Conservation (phyloP, 2,113 vertebrate genomes). For the Vicugna pacos region DNA sequence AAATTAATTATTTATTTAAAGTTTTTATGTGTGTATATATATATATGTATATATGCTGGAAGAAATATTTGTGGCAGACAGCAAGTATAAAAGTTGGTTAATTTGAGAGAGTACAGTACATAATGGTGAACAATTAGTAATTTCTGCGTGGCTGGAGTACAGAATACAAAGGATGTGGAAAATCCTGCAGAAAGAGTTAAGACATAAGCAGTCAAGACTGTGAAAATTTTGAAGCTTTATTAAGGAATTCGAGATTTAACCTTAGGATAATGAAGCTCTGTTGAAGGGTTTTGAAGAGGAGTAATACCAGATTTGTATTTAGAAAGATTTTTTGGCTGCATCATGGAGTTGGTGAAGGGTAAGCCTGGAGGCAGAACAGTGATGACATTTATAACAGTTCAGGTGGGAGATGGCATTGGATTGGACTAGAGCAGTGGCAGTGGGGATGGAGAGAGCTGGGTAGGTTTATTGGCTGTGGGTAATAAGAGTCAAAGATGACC, state of each 20-base stretch:
- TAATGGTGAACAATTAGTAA: neutral
- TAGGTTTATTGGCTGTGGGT: neutral
- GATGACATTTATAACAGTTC: neutral
- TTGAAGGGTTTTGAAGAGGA: neutral
- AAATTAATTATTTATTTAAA: too few species aligned
- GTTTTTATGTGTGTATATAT: too few species aligned
- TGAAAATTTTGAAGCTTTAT: neutral
- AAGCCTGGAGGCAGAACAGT: neutral
- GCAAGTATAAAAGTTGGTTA: neutral
- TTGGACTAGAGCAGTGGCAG: neutral
- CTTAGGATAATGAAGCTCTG: neutral
- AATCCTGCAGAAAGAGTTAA: neutral
- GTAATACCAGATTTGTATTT: neutral
- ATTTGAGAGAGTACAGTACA: neutral
- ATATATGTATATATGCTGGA: neutral
- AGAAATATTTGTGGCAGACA: neutral
- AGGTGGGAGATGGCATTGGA: neutral
- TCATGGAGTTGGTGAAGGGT: neutral
- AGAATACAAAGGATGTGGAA: neutral
- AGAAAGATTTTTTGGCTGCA: constrained; percentile 41
- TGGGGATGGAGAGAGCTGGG: neutral
- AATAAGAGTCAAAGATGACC: neutral
- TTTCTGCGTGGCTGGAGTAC: neutral
- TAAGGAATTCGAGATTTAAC: constrained; percentile 8
- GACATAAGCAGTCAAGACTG: neutral